Base-by-base conservation (phyloP, 2,797 vertebrate species). In the Lutra lutra region DNA sequence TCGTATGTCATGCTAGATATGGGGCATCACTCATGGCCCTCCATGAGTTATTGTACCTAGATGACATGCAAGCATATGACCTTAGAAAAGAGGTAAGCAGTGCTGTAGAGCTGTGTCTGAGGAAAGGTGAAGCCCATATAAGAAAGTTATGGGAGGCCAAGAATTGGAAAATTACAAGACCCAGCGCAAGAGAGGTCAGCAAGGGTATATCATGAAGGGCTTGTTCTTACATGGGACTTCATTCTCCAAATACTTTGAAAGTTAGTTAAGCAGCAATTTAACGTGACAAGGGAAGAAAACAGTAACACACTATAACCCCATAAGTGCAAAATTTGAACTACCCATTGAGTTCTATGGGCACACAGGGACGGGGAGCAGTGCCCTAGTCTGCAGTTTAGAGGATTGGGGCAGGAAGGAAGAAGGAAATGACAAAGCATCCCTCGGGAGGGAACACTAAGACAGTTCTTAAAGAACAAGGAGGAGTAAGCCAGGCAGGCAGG, bases 221-320 rank as follows among this genome's bases (percentile, higher is more conserved):
- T 79, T 46, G 27, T 54, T 14, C 10, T 9, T 18, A 14, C 27
- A 8, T 5, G 82, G 40, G 38, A 51, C 40, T 23, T 58, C 56
- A 17, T 25, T 91, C 79, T 86, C 35, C 58, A 60, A 83, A 40
- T 56, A 25, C n/a, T 0, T 3, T 6, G 38, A 83, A 86, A 73
- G 48, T 35, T 48, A 38, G 83, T 60, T 43, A 38, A 79, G 27
- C 56, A 60, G 20, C 10, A 66, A 82, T 38, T 43, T 29, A 80
- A 60, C 23, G 17, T 5, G 10, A 5, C 0, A 7, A 62, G 29
- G 35, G 78, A 66, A 93, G 56, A 32, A 91, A 46, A 29, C 25
- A 56, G 35, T 4, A 0, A 25, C 3, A 29, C 5, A 3, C 3
- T 7, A 4, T 0, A 51, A 40, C 51, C 5, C 15, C 0, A 0